Conservation (phyloP, 37 sponge, comb jelly and placozoan genomes). For the Geodia barretti region DNA sequence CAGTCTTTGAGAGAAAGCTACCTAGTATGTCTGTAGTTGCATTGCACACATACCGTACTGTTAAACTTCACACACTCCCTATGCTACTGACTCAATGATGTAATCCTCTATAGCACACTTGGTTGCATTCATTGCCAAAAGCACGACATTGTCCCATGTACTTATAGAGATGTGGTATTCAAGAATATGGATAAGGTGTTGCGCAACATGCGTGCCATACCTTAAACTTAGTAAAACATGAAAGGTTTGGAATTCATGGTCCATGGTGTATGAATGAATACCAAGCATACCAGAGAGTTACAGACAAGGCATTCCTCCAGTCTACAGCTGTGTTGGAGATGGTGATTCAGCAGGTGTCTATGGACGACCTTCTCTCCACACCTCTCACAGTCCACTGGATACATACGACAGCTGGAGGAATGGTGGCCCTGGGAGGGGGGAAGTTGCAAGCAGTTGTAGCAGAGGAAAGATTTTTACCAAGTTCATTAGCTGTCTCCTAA, state of each 20-base stretch:
- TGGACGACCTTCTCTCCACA: neutral
- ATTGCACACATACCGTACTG: too few relatives aligned
- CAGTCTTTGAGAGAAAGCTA: too few relatives aligned
- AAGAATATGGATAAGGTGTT: neutral
- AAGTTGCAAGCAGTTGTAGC: too few relatives aligned
- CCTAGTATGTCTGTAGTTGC: too few relatives aligned
- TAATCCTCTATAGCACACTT: too few relatives aligned
- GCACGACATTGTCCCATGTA: too few relatives aligned
- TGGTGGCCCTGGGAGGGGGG: neutral
- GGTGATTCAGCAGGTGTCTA: conserved; percentile 16
- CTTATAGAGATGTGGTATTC: too few relatives aligned
- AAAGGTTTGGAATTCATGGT: neutral
- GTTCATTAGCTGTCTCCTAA: too few relatives aligned
- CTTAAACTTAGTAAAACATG: neutral
- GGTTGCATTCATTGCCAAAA: too few relatives aligned
- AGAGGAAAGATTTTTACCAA: too few relatives aligned
- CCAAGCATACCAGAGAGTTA: conserved; percentile 21
- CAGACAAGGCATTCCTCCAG: conserved; percentile 26
- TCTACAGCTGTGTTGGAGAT: conserved; percentile 12
- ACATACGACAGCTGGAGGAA: neutral
- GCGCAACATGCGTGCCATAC: neutral
- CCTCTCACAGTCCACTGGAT: neutral
- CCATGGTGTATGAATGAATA: neutral
- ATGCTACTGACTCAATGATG: too few relatives aligned
- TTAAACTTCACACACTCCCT: too few relatives aligned